Conservation (phyloP, 2,113 vertebrate genomes). For the Nibea coibor region DNA sequence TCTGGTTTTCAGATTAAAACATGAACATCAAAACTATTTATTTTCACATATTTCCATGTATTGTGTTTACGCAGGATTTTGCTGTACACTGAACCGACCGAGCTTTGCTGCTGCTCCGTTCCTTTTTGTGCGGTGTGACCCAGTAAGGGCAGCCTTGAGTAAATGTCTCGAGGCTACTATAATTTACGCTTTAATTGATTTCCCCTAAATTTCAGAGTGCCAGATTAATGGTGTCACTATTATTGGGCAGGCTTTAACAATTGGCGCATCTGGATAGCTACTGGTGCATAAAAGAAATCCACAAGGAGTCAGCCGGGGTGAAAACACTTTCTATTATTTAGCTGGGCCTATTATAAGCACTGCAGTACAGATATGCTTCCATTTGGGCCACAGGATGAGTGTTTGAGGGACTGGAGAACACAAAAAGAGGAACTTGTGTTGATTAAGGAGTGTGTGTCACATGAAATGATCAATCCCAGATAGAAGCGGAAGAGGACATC, state of each 20-base stretch:
- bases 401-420: background rate
- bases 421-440: constrained; percentile 16
- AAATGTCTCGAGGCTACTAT: constrained; percentile 41
- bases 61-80: background rate
- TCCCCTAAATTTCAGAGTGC: constrained; percentile 55
- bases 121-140: constrained; percentile 44
- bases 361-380: background rate
- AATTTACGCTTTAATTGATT: constrained; percentile 72
- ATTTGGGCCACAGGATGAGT: background rate
- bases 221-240: constrained; percentile 57
- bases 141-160: constrained; percentile 51
- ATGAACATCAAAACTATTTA: background rate
- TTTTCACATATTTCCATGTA: background rate
- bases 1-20: background rate
- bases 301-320: background rate
- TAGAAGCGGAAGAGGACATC: background rate
- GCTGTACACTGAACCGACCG: background rate
- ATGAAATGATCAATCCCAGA: constrained; percentile 5
- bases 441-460: constrained; percentile 29
- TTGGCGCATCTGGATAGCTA: constrained; percentile 39
- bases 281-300: constrained; percentile 33
- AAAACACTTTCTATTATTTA: constrained; percentile 28
- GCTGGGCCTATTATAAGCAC: constrained; percentile 4
- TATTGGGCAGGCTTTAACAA: constrained; percentile 42
- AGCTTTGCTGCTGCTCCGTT: background rate